Evolutionary conservation across 2,888 invertebrate species (phyloP).

Genomic region (Idaea straminata): DNA sequence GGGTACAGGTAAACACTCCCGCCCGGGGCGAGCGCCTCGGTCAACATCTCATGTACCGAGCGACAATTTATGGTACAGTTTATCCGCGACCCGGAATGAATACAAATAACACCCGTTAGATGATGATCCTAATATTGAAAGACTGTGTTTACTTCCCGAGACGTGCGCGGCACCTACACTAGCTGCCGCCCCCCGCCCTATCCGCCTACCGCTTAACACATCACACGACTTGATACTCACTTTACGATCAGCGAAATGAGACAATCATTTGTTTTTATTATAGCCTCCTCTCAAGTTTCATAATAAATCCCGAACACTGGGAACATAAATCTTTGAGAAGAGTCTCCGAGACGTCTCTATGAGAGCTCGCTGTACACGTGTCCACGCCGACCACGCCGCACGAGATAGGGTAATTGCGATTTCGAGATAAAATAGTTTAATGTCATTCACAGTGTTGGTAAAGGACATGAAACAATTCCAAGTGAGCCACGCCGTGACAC

Average conservation of each 20-base stretch:
- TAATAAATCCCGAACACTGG: neutral
- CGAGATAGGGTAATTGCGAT: no score
- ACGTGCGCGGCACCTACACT: neutral
- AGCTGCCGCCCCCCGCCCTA: neutral
- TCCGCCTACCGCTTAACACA: neutral
- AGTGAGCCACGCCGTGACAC: neutral
- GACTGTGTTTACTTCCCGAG: neutral
- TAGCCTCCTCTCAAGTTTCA: neutral
- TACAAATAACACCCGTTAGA: neutral
- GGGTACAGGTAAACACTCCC: slow-evolving; percentile 5
- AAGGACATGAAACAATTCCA: neutral
- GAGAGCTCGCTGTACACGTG: neutral
- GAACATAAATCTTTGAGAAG: neutral
- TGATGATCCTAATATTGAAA: neutral
- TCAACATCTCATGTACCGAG: slow-evolving; percentile 3
- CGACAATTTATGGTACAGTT: slow-evolving; percentile 2
- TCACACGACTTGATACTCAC: neutral
- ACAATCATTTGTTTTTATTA: neutral
- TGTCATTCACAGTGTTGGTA: no score
- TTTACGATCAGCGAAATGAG: neutral
- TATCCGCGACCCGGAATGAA: slow-evolving; percentile 3
- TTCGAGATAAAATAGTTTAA: no score
- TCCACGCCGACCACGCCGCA: neutral
- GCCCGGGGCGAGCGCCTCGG: slow-evolving; percentile 4
- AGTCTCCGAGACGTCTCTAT: neutral